phyloP scores from a whole-genome alignment of 2,888 invertebrate genomes.

The Meteorus cinctellus region DNA sequence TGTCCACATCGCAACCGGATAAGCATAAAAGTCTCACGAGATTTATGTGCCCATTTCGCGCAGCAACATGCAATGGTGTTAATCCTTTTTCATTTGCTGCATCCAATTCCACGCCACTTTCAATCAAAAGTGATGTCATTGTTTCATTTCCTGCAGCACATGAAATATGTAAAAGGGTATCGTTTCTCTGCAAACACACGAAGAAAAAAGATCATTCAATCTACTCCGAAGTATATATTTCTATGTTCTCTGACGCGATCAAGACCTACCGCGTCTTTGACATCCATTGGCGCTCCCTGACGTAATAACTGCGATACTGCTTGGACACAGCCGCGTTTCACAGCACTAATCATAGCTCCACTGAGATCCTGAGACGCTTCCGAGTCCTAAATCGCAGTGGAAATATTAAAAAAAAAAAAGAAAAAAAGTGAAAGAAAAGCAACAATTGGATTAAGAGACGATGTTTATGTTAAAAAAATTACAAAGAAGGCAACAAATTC shows the following conservation, averaged over 20 bases:
- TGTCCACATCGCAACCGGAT: conserved; percentile 82
- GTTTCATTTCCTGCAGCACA: conserved; percentile 71
- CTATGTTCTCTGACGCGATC: background rate
- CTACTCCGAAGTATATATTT: background rate
- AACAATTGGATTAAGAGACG: background rate
- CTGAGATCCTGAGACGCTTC: conserved; percentile 70
- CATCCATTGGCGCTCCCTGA: conserved; percentile 69
- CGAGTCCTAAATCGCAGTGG: conserved; percentile 62
- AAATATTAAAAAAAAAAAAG: conserved; percentile 21
- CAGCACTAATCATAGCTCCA: conserved; percentile 70
- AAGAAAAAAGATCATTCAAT: conserved; percentile 9
- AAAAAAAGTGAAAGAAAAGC: background rate
- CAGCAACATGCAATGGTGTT: conserved; percentile 82
- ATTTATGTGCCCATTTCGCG: conserved; percentile 82
- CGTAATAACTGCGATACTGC: conserved; percentile 69
- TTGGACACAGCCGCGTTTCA: conserved; percentile 70
- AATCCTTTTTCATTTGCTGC: conserved; percentile 78
- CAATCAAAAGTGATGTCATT: conserved; percentile 68
- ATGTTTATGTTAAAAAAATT: background rate
- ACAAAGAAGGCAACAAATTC: background rate
- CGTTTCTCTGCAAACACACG: conserved; percentile 74
- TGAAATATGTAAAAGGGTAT: conserved; percentile 79
- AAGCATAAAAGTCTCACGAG: conserved; percentile 81
- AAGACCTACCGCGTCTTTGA: conserved; percentile 67
- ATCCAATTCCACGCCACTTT: conserved; percentile 75